Evolutionary conservation across 2,797 vertebrate species (phyloP), one percentile per base, ranked within the genome.

Genomic region (Picus viridis): DNA sequence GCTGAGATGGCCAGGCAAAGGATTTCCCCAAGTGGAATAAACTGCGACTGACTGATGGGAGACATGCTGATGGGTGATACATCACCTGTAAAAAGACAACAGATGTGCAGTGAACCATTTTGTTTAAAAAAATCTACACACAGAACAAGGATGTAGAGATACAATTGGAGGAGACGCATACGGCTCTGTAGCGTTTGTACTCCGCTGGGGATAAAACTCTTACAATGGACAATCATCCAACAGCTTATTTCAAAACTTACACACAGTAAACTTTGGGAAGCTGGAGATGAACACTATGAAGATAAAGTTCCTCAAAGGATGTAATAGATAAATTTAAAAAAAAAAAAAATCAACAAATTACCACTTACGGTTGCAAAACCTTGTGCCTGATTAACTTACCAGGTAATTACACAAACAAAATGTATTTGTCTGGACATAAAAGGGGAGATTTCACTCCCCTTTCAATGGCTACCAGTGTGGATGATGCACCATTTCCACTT

Each of bases 61-160:
- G 99, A 99, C 99, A 99, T 99, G 97, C 98, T 99, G 98, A 99
- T 99, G 79, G 99, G 99, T 88, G 99, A 99, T 93, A 99, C 99
- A 99, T 99, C 99, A 99, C 99, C 99, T 99, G 98, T 63, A 93
- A 96, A 97, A 83, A 98, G 88, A 97, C 64, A 95, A 84, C 56
- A 88, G 45, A 87, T 56, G 91, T 71, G 81, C 84, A 95, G n/a
- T 97, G 83, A 97, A 96, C 94, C 4, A 0, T 83, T 84, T 86
- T 57, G 70, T 77, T 89, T 76, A 47, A 83, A 87, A 39, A 39
- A 91, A 75, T 41, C 23, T 65, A 36, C 83, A 88, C 83, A 49
- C 14, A 87, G 72, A 88, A 92, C 81, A 94, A 92, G 67, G 82
- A 78, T 24, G 68, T 2, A 34, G 71, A 94, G 79, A 74, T 34